Conservation (phyloP, 2,797 vertebrate genomes). For the Halcyon leucocephala region DNA sequence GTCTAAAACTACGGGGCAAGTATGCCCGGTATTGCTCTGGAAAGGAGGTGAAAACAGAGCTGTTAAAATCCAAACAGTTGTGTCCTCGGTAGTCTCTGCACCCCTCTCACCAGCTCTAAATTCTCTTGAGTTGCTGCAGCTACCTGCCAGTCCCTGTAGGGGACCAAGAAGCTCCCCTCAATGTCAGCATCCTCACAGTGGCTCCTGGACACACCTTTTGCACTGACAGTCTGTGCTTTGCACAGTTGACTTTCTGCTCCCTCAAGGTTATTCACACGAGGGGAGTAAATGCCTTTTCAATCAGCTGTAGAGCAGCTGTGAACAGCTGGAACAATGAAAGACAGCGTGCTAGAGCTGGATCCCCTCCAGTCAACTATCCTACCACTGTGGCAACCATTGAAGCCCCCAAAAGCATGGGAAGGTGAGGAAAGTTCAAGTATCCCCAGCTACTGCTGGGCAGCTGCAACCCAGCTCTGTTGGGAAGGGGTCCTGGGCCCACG, state of each 20-base stretch:
- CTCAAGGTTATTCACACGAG: constrained; percentile 5
- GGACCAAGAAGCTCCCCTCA: not conserved
- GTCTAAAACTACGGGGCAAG: not conserved
- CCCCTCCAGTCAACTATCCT: not conserved
- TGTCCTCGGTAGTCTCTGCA: not conserved
- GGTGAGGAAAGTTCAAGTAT: not conserved
- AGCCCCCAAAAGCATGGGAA: not conserved
- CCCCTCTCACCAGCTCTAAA: not conserved
- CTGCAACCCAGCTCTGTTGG: not conserved
- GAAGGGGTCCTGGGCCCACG: not conserved
- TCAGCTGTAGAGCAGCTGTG: not conserved
- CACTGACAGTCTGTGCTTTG: not conserved
- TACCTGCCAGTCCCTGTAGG: not conserved
- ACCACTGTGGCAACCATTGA: not conserved
- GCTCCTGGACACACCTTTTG: not conserved
- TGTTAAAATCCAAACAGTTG: not conserved
- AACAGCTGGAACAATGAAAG: not conserved
- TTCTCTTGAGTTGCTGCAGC: not conserved
- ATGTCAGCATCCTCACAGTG: not conserved
- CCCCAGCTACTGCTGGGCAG: not conserved
- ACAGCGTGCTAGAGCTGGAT: not conserved
- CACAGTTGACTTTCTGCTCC: not conserved
- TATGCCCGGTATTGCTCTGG: not conserved
- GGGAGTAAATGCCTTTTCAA: not conserved
- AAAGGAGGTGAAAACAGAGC: not conserved